Evolutionary conservation across 2,797 vertebrate species (phyloP).

Genomic region (Sebastes goodei): DNA sequence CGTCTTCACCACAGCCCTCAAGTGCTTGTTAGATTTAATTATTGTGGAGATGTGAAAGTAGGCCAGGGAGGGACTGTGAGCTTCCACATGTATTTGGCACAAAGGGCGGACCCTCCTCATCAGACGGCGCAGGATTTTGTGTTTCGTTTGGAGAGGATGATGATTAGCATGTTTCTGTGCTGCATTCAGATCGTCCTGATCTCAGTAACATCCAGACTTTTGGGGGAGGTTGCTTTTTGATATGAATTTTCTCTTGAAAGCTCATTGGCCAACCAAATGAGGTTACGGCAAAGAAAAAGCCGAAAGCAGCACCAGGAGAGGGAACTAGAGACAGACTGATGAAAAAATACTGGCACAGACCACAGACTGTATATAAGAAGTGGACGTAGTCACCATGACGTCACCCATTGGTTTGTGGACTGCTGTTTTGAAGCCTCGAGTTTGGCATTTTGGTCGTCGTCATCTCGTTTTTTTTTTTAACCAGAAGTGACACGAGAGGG

Average conservation of each 20-base stretch:
- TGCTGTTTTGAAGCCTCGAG: too few species aligned
- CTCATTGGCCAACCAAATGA: constrained; percentile 28
- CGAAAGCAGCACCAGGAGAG: background rate
- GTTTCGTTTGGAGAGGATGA: constrained; percentile 48
- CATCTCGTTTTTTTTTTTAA: too few species aligned
- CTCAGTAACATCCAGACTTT: constrained; percentile 43
- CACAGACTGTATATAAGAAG: too few species aligned
- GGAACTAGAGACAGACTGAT: background rate
- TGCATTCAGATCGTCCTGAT: constrained; percentile 35
- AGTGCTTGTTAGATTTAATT: constrained; percentile 76
- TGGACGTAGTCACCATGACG: too few species aligned
- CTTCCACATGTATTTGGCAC: constrained; percentile 52
- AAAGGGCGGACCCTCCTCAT: constrained; percentile 36
- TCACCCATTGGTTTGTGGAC: too few species aligned
- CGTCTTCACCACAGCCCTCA: constrained; percentile 36
- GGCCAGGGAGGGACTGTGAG: constrained; percentile 59
- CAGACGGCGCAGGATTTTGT: constrained; percentile 19
- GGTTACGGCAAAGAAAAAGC: constrained; percentile 6
- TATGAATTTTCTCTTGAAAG: constrained; percentile 62
- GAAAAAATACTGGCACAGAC: background rate
- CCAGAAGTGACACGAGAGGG: too few species aligned
- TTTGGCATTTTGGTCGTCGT: too few species aligned
- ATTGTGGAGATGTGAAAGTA: constrained; percentile 76
- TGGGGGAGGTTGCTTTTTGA: constrained; percentile 32
- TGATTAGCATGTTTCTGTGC: constrained; percentile 56